Evolutionary conservation across 2,888 invertebrate genomes (phyloP), one percentile per base, ranked within the genome.

Genomic region (Liodrosophila aerea): DNA sequence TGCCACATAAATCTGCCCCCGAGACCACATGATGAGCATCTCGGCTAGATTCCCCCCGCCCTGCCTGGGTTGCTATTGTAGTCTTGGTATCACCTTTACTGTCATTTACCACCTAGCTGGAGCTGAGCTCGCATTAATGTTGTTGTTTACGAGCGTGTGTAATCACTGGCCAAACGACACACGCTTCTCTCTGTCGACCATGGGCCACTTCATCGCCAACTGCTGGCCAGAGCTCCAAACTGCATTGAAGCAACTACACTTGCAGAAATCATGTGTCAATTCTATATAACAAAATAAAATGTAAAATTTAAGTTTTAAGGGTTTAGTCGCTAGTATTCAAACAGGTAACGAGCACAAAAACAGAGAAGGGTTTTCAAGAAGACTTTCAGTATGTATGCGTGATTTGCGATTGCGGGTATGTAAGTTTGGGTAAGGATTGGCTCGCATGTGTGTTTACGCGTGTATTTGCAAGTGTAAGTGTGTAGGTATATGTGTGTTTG

Each of bases 91-190:
- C 36, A 56, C 73, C 43, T 43, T 64, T 33, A 50, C 40, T 29
- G 56, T 60, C 60, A 64, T 65, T 58, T 63, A 72, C 81, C 56
- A 51, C 57, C 57, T 63, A 40, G 57, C 34, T 53, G 11, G 45
- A 44, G 36, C 29, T 22, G 22, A 22, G 22, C 44, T 40, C 39
- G 60, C 56, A 59, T 68, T 64, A 64, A 62, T 66, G 56, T 52
- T 73, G 57, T 81, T 84, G 73, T 81, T 80, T 81, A 84, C 85
- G 71, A 56, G 66, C 57, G 76, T 65, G 70, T 77, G 76, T 81
- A 81, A 85, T 81, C 80, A 73, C 78, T 77, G 54, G 43, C 73
- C 63, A 49, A 59, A 51, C 62, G 58, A 49, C 73, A 37, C 59
- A 70, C 44, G 56, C 75, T 22, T 22, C 22, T 22, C 22, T 22